phyloP scores from a whole-genome alignment of 1,140 invertebrate species.

The Anadara kagoshimensis region DNA sequence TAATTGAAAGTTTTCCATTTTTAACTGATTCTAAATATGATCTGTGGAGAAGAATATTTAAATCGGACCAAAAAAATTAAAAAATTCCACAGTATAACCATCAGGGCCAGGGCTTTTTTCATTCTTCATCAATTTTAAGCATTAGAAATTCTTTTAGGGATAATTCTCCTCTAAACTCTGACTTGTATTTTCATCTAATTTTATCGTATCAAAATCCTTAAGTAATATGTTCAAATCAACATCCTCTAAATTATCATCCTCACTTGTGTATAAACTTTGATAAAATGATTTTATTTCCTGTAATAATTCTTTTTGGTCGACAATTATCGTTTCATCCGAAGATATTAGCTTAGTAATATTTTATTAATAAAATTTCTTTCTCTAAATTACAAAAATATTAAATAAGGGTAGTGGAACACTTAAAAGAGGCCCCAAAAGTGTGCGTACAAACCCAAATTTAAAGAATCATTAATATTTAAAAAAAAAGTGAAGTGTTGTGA shows the following conservation, averaged over 20 bases:
- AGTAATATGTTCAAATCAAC: neutral
- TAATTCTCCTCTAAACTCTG: neutral
- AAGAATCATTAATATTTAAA: no score
- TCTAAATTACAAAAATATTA: no score
- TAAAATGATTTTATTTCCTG: conserved; percentile 9
- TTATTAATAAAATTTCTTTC: conserved; percentile 2
- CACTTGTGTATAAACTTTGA: neutral
- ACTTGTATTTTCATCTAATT: neutral
- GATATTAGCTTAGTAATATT: neutral
- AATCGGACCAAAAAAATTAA: neutral
- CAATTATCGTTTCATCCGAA: neutral
- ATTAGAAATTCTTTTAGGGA: neutral
- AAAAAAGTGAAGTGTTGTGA: no score
- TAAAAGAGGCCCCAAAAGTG: no score
- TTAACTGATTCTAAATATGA: neutral
- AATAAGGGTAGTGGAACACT: no score
- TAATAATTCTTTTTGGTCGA: conserved; percentile 3
- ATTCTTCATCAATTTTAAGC: neutral
- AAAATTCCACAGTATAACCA: conserved; percentile 10
- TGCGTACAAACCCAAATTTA: no score
- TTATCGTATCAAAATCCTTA: neutral
- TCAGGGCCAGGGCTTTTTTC: conserved; percentile 4
- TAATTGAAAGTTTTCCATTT: neutral
- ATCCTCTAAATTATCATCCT: neutral
- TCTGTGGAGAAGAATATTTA: neutral